Evolutionary conservation across 2,113 vertebrate species (phyloP).

Genomic region (Gavialis gangeticus): DNA sequence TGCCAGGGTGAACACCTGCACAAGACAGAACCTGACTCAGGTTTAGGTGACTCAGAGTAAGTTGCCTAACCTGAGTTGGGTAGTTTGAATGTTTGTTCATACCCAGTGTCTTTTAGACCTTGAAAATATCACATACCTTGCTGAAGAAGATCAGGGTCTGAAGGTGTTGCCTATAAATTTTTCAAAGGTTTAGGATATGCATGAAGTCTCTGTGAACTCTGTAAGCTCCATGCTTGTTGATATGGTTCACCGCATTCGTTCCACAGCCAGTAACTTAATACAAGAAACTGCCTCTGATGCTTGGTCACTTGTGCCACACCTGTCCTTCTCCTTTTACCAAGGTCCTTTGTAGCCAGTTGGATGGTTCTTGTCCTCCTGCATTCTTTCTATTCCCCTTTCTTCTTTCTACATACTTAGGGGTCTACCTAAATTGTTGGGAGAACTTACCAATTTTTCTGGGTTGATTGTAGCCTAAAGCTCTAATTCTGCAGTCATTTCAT

Average conservation of each 20-base stretch:
- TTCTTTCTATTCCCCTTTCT: neutral
- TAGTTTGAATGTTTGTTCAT: too few relatives aligned
- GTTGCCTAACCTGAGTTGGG: too few relatives aligned
- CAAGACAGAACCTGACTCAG: too few relatives aligned
- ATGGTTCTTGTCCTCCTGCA: neutral
- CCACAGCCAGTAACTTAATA: neutral
- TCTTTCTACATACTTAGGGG: neutral
- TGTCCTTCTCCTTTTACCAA: neutral
- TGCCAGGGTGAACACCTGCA: too few relatives aligned
- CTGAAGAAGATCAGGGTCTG: neutral
- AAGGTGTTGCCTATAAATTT: neutral
- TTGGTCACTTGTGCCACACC: neutral
- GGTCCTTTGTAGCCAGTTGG: neutral
- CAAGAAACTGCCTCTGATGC: neutral
- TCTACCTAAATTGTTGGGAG: too few relatives aligned
- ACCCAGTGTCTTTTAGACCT: neutral
- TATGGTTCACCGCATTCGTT: neutral
- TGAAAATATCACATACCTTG: neutral
- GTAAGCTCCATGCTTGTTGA: neutral
- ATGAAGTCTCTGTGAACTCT: neutral
- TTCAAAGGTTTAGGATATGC: neutral
- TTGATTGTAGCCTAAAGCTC: too few relatives aligned
- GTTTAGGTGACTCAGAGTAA: too few relatives aligned
- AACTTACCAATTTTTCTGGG: too few relatives aligned
- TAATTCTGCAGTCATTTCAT: too few relatives aligned